These are phyloP conservation scores for Rhorus exstirpatorius DNA, from an alignment of 2,888 invertebrate genomes.

Conservation along the genomic window DNA sequence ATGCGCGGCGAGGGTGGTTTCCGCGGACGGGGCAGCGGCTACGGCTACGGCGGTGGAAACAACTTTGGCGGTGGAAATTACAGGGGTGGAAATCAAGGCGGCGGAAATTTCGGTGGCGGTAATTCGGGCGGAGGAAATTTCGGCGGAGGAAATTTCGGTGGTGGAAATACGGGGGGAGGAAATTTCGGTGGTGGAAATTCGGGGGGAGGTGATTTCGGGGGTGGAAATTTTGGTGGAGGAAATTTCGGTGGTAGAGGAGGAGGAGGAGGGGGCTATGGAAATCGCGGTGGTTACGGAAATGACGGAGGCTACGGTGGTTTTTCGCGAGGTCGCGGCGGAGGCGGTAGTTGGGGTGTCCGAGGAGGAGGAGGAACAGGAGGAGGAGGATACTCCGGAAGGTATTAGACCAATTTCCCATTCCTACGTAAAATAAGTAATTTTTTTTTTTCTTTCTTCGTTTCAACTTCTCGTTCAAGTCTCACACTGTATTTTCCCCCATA, in stretches of 20 bases:
- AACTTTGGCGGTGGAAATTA: constrained; percentile 75
- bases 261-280: constrained; percentile 67
- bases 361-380: no score
- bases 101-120: constrained; percentile 74
- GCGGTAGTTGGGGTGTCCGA: constrained; percentile 71
- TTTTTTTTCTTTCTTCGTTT: not conserved
- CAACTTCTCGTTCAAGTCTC: no score
- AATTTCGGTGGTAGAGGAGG: constrained; percentile 74
- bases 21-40: constrained; percentile 70
- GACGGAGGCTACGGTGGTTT: constrained; percentile 78
- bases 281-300: constrained; percentile 73
- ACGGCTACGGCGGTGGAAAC: constrained; percentile 71
- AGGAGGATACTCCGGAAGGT: constrained; percentile 57
- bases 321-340: constrained; percentile 75
- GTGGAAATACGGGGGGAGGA: constrained; percentile 74
- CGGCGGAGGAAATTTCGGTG: constrained; percentile 73
- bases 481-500: not conserved
- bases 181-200: constrained; percentile 73
- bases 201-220: constrained; percentile 74
- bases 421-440: not conserved
- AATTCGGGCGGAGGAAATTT: constrained; percentile 73
- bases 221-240: constrained; percentile 70
- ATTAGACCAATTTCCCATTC: constrained; percentile 31
- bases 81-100: constrained; percentile 72
- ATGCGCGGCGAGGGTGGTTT: constrained; percentile 79